Evolutionary conservation across 2,888 invertebrate species (phyloP).

Genomic region (Cosmopolites sordidus): DNA sequence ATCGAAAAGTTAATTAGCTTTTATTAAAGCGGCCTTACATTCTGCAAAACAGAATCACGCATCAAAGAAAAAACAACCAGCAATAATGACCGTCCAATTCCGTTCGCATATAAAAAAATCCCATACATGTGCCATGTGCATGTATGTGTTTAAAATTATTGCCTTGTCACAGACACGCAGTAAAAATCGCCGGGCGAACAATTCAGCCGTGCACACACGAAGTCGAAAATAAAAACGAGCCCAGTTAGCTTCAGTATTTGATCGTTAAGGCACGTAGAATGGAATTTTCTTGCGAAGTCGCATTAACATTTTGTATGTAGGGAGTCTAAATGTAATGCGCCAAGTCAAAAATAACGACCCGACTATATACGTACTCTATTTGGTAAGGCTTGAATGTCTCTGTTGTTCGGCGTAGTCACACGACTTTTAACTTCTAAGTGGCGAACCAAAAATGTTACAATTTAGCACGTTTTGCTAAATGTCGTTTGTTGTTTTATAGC

Average conservation of each 20-base stretch:
- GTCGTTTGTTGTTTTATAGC: too few species aligned
- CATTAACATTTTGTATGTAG: neutral
- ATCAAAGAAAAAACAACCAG: neutral
- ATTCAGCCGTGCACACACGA: slow-evolving; percentile 1
- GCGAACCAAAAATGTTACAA: too few species aligned
- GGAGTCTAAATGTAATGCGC: neutral
- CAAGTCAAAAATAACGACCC: slow-evolving; percentile 1
- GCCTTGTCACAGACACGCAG: slow-evolving; percentile 1
- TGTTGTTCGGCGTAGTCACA: neutral
- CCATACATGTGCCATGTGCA: slow-evolving; percentile 2
- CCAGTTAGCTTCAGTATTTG: slow-evolving; percentile 1
- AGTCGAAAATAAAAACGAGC: slow-evolving; percentile 1
- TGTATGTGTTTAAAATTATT: slow-evolving; percentile 1
- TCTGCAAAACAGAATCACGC: neutral
- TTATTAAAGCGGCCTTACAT: too few species aligned
- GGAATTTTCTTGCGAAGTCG: slow-evolving; percentile 1
- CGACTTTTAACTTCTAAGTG: neutral
- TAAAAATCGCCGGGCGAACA: slow-evolving; percentile 1
- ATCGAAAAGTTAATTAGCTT: too few species aligned
- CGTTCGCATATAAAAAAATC: neutral
- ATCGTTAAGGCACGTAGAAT: neutral
- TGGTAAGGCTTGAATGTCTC: neutral
- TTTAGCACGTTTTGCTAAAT: too few species aligned
- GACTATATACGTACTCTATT: neutral
- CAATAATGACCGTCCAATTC: neutral